Percentiles rank a stretch among this genome's conserved stretches.
phyloP scores from a whole-genome alignment of 2,113 vertebrate genomes.

The Struthio camelus region DNA sequence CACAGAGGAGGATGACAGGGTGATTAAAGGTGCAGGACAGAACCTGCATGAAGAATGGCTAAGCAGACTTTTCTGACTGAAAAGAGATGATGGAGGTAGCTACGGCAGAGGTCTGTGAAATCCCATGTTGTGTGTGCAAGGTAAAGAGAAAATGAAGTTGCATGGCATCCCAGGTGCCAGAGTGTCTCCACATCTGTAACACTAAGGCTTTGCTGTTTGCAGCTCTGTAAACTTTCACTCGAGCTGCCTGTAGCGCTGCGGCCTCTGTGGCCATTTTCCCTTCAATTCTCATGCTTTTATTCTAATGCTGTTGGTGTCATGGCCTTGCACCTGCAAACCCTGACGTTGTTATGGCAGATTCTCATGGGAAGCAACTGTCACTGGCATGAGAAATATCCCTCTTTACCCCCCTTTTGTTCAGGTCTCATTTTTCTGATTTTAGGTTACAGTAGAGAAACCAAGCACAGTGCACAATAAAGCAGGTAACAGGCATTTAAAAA shows the following conservation, averaged over 20 bases:
- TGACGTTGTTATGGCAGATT: fast-evolving
- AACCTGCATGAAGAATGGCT: background rate
- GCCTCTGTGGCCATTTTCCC: background rate
- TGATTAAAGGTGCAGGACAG: background rate
- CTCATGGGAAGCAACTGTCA: background rate
- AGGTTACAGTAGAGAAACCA: background rate
- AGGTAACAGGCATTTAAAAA: background rate
- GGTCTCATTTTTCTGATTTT: background rate
- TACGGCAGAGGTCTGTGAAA: background rate
- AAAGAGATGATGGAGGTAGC: background rate
- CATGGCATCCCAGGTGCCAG: background rate
- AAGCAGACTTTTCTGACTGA: background rate
- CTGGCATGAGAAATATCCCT: background rate
- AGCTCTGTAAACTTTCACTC: background rate
- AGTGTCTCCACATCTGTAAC: background rate
- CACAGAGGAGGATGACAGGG: background rate
- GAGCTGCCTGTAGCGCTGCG: background rate
- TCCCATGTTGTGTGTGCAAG: background rate
- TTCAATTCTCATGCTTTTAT: background rate
- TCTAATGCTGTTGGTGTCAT: background rate
- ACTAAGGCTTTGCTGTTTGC: background rate
- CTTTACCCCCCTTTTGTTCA: background rate
- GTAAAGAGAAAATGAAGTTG: background rate
- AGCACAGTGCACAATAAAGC: background rate
- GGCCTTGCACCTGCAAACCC: background rate